Percentiles rank a stretch among this genome's conserved stretches.
These are phyloP conservation scores for Caiman crocodilus DNA, from an alignment of 2,797 vertebrate genomes.

Conservation along the genomic window DNA sequence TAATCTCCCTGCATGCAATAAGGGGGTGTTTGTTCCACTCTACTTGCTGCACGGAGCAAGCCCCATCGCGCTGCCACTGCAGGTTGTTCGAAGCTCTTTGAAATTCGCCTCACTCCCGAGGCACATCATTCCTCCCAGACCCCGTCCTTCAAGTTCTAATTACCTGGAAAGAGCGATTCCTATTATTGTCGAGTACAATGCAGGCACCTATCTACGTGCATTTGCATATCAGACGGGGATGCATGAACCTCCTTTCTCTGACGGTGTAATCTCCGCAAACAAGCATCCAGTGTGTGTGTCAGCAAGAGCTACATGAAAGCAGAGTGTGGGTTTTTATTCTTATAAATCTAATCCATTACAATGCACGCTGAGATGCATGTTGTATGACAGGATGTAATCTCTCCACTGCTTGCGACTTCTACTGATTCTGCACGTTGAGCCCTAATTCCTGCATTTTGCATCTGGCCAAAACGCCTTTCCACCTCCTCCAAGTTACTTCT, in stretches of 20 bases:
- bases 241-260: background rate
- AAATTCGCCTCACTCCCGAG: background rate
- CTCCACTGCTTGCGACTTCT: background rate
- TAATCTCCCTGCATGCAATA: background rate
- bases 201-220: background rate
- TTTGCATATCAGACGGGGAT: background rate
- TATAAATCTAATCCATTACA: background rate
- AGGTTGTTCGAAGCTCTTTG: background rate
- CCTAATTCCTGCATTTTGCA: background rate
- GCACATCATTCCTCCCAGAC: background rate
- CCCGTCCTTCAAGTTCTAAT: background rate
- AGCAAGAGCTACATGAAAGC: background rate
- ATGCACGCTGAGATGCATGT: background rate
- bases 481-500: background rate
- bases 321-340: background rate
- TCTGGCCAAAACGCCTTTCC: background rate
- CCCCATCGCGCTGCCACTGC: background rate
- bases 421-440: background rate
- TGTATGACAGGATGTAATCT: background rate
- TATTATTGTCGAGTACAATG: background rate
- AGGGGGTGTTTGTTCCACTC: background rate
- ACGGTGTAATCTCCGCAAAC: background rate
- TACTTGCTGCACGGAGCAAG: background rate
- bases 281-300: background rate
- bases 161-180: background rate